Evolutionary conservation across 2,888 invertebrate genomes (phyloP), one percentile per base, ranked within the genome.

Genomic region (Ochropleura leucogaster): DNA sequence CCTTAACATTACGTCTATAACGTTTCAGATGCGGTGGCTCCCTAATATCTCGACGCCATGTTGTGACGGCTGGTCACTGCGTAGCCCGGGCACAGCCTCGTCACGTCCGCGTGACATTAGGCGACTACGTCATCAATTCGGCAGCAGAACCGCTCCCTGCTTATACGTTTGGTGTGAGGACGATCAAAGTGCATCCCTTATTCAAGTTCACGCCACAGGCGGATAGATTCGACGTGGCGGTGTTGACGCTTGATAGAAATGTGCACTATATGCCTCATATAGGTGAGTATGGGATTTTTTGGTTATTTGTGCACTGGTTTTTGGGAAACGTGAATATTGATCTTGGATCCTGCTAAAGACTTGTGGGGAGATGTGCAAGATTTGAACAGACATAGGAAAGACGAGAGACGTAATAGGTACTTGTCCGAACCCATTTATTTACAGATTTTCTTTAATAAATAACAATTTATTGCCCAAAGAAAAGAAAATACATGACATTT

Each of bases 31-130:
- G 99, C 92, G 99, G 99, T 59, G 99, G 99, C 46, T 99, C 99
- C 1, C 96, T 99, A 82, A 98, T 99, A 87, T 99, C 99, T 86
- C 97, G 98, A 46, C 98, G 98, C 74, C 99, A 99, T 94, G 99
- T 99, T 14, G 98, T 99, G 72, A 99, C 99, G 4, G 99, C 99
- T 7, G 99, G 99, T 0, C 99, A 99, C 93, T 99, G 99, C 93
- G 99, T 99, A 46, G 99, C 99, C 68, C 97, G 99, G 88, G 98
- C 99, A 65, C 98, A 98, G 79, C 98, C 99, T 0, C 97, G 98
- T 71, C 99, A 99, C 95, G 99, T 99, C 12, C 98, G 99, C 88
- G 99, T 99, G 70, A 99, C 99, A 0, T 96, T 98, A 0, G 98
- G 99, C 3, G 99, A 99, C 93, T 99, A 99, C 96, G 98, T 99